phyloP scores from a whole-genome alignment of 2,113 vertebrate genomes.

The Vulpes ferrilata region DNA sequence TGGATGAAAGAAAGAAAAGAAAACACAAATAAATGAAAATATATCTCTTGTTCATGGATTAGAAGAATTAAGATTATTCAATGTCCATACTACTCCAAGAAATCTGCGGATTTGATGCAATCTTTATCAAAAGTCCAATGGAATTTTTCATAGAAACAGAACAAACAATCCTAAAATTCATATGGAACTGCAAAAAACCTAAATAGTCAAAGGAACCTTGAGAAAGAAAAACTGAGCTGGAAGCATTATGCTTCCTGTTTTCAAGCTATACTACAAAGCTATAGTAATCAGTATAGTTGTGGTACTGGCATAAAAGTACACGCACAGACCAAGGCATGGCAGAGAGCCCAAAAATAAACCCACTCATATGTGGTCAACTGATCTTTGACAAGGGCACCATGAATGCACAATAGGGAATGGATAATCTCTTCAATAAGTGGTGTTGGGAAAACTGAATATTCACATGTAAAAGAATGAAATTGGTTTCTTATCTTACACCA shows the following conservation, averaged over 20 bases:
- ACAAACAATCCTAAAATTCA: background rate
- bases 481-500: background rate
- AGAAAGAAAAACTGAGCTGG: background rate
- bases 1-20: background rate
- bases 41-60: background rate
- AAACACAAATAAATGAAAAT: background rate
- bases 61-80: background rate
- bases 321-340: background rate
- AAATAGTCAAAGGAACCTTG: background rate
- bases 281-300: background rate
- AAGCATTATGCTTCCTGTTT: background rate
- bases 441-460: background rate
- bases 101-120: background rate
- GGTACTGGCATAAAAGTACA: background rate
- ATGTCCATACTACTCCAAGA: background rate
- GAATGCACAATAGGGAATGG: background rate
- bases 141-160: background rate
- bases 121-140: background rate
- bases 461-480: background rate
- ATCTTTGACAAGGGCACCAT: background rate
- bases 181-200: background rate
- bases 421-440: background rate
- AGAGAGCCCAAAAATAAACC: background rate
- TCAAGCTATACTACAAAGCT: background rate
- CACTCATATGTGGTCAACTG: background rate